Evolutionary conservation across 2,888 invertebrate genomes (phyloP).

Genomic region (Podabrus alpinus): DNA sequence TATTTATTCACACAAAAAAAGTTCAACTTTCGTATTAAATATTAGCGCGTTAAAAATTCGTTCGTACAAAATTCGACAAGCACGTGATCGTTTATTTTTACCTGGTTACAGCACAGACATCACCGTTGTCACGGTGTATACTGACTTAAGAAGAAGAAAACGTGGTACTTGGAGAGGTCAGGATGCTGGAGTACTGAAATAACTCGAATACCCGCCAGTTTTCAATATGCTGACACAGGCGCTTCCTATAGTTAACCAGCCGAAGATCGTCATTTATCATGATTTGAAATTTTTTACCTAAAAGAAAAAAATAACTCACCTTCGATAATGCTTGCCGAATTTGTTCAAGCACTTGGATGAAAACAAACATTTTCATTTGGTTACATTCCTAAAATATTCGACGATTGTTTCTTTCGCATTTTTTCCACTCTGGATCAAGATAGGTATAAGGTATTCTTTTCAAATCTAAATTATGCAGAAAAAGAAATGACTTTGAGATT

Average conservation of each 20-base stretch:
- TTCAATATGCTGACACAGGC: constrained; percentile 4
- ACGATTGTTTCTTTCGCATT: constrained; percentile 6
- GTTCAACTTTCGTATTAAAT: background rate
- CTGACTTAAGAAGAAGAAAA: constrained; percentile 40
- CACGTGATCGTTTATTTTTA: constrained; percentile 42
- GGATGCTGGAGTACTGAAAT: constrained; percentile 41
- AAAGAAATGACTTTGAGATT: constrained; percentile 26
- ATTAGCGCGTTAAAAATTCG: constrained; percentile 19
- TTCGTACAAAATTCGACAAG: constrained; percentile 25
- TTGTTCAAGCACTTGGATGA: background rate
- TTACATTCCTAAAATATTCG: background rate
- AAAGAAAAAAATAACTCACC: background rate
- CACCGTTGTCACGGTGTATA: constrained; percentile 43
- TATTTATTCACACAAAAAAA: background rate
- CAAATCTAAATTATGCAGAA: constrained; percentile 27
- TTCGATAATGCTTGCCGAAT: background rate
- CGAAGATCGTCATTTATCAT: constrained; percentile 5
- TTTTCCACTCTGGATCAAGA: constrained; percentile 8
- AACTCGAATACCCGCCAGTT: constrained; percentile 42
- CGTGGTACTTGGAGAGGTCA: constrained; percentile 36
- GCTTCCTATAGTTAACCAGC: constrained; percentile 13
- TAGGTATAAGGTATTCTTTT: constrained; percentile 8
- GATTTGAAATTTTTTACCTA: constrained; percentile 1
- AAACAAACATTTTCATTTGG: background rate
- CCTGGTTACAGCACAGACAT: constrained; percentile 40